Conservation (phyloP, 1,140 invertebrate species). For the Manduca sexta region DNA sequence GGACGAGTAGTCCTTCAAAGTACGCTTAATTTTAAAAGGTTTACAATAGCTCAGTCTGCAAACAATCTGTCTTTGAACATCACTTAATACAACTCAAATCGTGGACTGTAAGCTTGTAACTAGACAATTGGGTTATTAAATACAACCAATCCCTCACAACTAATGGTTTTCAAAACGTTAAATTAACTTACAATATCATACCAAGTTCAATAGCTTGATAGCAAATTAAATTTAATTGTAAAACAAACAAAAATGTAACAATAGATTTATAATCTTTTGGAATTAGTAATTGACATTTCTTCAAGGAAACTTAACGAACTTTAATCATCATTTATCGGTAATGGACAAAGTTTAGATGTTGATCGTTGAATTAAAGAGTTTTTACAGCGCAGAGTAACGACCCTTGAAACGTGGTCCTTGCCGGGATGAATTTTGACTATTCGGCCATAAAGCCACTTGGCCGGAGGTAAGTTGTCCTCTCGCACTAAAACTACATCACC, state of each 20-base stretch:
- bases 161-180: too few relatives aligned
- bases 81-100: too few relatives aligned
- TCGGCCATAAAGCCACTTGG: conserved; percentile 12
- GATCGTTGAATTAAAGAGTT: not conserved
- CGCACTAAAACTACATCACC: conserved; percentile 16
- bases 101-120: too few relatives aligned
- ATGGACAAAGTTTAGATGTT: conserved; percentile 6
- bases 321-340: not conserved
- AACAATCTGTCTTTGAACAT: too few relatives aligned
- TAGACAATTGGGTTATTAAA: too few relatives aligned
- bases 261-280: not conserved
- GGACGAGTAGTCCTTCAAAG: not conserved
- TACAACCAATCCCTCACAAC: too few relatives aligned
- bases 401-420: conserved; percentile 12
- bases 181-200: not conserved
- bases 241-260: not conserved
- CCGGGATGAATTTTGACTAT: conserved; percentile 13
- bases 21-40: not conserved
- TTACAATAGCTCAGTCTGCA: too few relatives aligned
- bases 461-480: conserved; percentile 16
- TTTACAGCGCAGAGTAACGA: conserved; percentile 9
- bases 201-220: not conserved
- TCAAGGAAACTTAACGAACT: too few relatives aligned
- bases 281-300: too few relatives aligned
- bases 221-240: not conserved